Base-by-base conservation (phyloP, 1,140 invertebrate genomes). In the Ganaspis sp. region DNA sequence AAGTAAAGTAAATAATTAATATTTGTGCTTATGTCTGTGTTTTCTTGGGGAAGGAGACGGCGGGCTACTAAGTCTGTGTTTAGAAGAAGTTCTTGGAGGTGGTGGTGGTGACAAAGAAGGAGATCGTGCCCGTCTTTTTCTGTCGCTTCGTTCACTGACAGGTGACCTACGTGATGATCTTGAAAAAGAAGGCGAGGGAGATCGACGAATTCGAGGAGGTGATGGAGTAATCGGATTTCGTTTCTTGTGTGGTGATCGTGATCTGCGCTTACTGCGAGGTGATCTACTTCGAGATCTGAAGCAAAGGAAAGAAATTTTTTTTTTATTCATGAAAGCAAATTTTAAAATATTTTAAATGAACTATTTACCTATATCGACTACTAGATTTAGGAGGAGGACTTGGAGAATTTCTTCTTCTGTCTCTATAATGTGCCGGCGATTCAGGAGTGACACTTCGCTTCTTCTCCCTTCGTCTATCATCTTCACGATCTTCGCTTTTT, bases 1-100 rank as follows among this genome's bases (percentile, higher is more conserved):
- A 12, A 26, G 21, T 26, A 71, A 23, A 23, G 49, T 23, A 58
- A 19, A 6, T 4, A 19, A 71, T 90, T 75, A 92, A 76, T 92
- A 92, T 84, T 92, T 92, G 82, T 93, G 92, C 81, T 92, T 92
- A 78, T 93, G 92, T 81, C 92, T 90, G 76, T 92, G 92, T 84
- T 92, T 92, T 12, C 91, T 86, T 9, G 89, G 81, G 11, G 90
- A 86, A 12, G 91, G 89, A 26, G 90, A 90, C 1, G 87, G 80
- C 9, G 91, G 90, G 83, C 89, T 90, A 53, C 74, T 84, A 23
- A 82, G 84, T 81, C 90, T 84, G 76, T 90, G 87, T 70, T 91
- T 91, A 1, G 82, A 78, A 5, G 85, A 87, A 49, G 86, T 82
- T 53, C 88, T 83, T 4, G 89, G 88, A 4, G 87, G 84, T 17